Percentiles rank a stretch among this genome's conserved stretches.
Conservation (phyloP, 92 coral and sea anemone species). For the Desmophyllum pertusum region DNA sequence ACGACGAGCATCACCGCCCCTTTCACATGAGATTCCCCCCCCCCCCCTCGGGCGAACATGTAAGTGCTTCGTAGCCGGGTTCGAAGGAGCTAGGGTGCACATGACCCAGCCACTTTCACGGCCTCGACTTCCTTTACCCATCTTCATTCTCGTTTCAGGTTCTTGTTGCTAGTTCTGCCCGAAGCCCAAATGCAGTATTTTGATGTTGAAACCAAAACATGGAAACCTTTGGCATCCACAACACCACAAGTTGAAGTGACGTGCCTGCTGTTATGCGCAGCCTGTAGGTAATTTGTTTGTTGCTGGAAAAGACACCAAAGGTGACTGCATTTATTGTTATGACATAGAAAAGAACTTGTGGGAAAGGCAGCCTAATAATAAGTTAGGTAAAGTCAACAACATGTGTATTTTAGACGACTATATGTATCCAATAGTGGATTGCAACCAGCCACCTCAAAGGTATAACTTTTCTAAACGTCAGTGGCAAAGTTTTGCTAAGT, state of each 20-base stretch:
- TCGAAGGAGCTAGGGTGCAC: too few relatives aligned
- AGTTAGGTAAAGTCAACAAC: neutral
- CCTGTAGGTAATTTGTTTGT: neutral
- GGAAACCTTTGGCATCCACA: neutral
- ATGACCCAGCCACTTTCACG: too few relatives aligned
- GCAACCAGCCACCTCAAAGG: neutral
- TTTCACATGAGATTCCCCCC: too few relatives aligned
- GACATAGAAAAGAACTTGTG: neutral
- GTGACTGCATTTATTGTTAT: neutral
- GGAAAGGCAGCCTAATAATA: neutral
- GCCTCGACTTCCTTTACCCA: too few relatives aligned
- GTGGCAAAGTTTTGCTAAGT: constrained; percentile 21
- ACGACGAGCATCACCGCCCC: too few relatives aligned
- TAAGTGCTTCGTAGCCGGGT: too few relatives aligned
- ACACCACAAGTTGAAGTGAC: neutral
- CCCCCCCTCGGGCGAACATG: too few relatives aligned
- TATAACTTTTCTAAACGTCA: constrained; percentile 1
- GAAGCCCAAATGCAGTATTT: neutral
- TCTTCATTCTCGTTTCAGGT: neutral
- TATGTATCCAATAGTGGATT: neutral
- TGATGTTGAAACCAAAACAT: neutral
- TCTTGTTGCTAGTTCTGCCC: neutral
- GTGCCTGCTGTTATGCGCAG: neutral
- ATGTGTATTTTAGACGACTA: neutral
- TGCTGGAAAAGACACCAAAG: neutral